Percentiles rank a stretch among this genome's conserved stretches.
Conservation (phyloP, 2,113 vertebrate genomes). For the Acanthochromis polyacanthus region DNA sequence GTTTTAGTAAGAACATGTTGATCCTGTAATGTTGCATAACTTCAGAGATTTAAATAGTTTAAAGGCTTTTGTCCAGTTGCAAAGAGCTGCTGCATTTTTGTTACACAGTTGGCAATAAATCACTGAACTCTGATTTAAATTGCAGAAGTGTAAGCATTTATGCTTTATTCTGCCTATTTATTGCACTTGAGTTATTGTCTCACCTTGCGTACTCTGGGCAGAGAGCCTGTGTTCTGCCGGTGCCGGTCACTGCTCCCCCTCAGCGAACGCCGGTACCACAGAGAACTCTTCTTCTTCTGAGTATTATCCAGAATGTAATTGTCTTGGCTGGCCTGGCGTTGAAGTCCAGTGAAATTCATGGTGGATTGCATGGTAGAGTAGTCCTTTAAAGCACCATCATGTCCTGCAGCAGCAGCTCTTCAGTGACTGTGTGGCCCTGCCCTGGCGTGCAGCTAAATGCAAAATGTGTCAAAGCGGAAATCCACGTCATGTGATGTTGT, state of each 20-base stretch:
- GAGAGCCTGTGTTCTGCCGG: constrained; percentile 79
- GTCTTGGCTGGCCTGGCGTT: constrained; percentile 74
- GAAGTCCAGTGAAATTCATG: constrained; percentile 86
- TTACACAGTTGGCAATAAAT: constrained; percentile 14
- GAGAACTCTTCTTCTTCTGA: constrained; percentile 56
- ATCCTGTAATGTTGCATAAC: constrained; percentile 43
- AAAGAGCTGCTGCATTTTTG: constrained; percentile 4
- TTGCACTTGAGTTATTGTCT: constrained; percentile 26
- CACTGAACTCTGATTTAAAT: neutral
- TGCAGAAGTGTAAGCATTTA: neutral
- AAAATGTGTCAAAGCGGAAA: constrained; percentile 83
- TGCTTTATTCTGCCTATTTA: neutral
- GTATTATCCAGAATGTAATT: constrained; percentile 71
- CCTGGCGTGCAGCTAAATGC: constrained; percentile 51
- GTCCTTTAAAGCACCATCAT: constrained; percentile 60
- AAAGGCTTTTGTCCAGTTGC: constrained; percentile 36
- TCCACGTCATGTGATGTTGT: constrained; percentile 85
- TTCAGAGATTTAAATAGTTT: constrained; percentile 53
- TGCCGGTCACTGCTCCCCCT: constrained; percentile 75
- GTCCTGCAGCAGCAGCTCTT: constrained; percentile 58
- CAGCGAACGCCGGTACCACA: constrained; percentile 74
- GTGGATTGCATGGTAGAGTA: constrained; percentile 64
- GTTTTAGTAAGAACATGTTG: neutral
- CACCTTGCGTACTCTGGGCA: constrained; percentile 88
- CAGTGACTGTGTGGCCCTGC: constrained; percentile 61